Evolutionary conservation across 1,140 invertebrate species (phyloP), one percentile per base, ranked within the genome.

Genomic region (Bombus huntii): DNA sequence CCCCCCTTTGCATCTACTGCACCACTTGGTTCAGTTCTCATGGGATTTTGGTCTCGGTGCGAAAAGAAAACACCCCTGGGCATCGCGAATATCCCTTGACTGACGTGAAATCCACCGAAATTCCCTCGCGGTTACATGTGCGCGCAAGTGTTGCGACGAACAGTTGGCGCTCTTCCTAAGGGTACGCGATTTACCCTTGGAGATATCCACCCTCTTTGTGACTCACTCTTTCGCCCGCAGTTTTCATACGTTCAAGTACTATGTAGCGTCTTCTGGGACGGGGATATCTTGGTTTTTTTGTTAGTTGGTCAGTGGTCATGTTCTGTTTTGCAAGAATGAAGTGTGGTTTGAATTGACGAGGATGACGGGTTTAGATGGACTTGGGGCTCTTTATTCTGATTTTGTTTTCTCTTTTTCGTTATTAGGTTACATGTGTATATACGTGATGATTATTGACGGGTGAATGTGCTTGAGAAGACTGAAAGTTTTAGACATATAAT

Each of bases 61-160:
- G 68, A 85, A 83, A 79, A 73, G 84, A 82, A 79, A 77, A 78
- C 81, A 22, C 88, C 76, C 47, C 39, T n/a, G 59, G 37, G 22
- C 12, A 66, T 53, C 25, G 77, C 44, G 77, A 44, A 44, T 62
- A 13, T 73, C 86, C 85, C 78, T 71, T 86, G 57, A 74, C 65
- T 59, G 71, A 75, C 84, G 34, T 53, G 77, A 59, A 37, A 77
- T 80, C 77, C 73, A 77, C 73, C 86, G 88, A 92, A 93, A 93
- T 94, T 94, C 94, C 94, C 93, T 92, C 89, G 94, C 92, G 94
- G 92, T 91, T 93, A 95, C 94, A 94, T 94, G 91, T 94, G 93
- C 79, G 77, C 79, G 57, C 89, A 89, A 93, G 88, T 92, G 87
- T 87, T 72, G 42, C 68, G 68, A 81, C 28, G 87, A 90, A 90